These are phyloP conservation scores for Hemistola chrysoprasaria DNA, from an alignment of 2,888 invertebrate species.

Conservation along the genomic window DNA sequence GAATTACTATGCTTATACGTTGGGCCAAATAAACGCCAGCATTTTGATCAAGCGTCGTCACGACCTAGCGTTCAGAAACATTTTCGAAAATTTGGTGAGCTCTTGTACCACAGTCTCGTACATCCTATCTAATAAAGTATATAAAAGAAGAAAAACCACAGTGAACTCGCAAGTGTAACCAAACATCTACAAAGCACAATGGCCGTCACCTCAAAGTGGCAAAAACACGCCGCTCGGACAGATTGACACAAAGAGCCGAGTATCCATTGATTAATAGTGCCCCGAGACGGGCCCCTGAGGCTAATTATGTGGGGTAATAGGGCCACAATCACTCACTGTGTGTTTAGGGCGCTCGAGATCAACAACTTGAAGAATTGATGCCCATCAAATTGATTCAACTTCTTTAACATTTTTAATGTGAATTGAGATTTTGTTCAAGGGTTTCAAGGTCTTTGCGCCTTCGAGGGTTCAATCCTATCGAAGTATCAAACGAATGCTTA, in stretches of 20 bases:
- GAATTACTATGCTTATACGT: too few relatives aligned
- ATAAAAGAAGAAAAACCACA: background rate
- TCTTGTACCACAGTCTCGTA: too few relatives aligned
- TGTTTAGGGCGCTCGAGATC: constrained; percentile 12
- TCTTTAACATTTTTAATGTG: too few relatives aligned
- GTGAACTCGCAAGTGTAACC: background rate
- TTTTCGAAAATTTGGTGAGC: too few relatives aligned
- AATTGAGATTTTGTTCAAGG: too few relatives aligned
- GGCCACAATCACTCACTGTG: constrained; percentile 27
- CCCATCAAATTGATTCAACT: too few relatives aligned
- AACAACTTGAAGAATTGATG: constrained; percentile 8
- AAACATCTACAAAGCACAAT: constrained; percentile 17
- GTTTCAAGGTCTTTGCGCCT: too few relatives aligned
- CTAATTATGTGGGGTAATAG: constrained; percentile 32
- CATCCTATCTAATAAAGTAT: background rate
- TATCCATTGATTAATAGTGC: constrained; percentile 30
- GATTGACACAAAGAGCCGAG: constrained; percentile 35
- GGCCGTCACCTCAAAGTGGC: constrained; percentile 30
- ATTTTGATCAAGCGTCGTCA: too few relatives aligned
- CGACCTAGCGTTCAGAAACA: too few relatives aligned
- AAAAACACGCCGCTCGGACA: constrained; percentile 29
- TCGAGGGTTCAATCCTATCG: too few relatives aligned
- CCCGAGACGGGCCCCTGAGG: constrained; percentile 18
- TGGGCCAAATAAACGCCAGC: too few relatives aligned
- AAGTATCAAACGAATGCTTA: too few relatives aligned